Percentiles rank a stretch among this genome's conserved stretches.
phyloP scores from a whole-genome alignment of 2,888 invertebrate species.

The Branchellion lobata region DNA sequence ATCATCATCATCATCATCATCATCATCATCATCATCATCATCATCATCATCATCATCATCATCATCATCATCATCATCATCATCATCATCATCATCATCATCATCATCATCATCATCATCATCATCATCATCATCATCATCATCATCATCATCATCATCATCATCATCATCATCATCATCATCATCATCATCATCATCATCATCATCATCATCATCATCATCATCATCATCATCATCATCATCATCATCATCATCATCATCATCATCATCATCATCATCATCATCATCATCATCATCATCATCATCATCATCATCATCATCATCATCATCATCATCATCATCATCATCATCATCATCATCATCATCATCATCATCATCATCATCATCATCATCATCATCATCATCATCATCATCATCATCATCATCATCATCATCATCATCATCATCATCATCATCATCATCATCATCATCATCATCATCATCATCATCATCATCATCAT shows the following conservation, averaged over 20 bases:
- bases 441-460: constrained; percentile 34
- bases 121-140: no score
- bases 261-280: constrained; percentile 19
- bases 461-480: constrained; percentile 12
- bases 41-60: no score
- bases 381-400: not conserved
- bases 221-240: no score
- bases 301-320: constrained; percentile 34
- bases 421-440: constrained; percentile 44
- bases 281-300: constrained; percentile 34
- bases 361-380: not conserved
- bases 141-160: no score
- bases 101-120: no score
- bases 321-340: constrained; percentile 34
- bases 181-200: no score
- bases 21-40: no score
- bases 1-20: no score
- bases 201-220: no score
- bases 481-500: constrained; percentile 25
- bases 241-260: not conserved
- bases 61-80: no score
- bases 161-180: no score
- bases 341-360: constrained; percentile 22
- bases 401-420: constrained; percentile 41
- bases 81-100: no score